Percentiles rank a stretch among this genome's conserved stretches.
Conservation (phyloP, 23 tunicate genomes). For the Corella eumyota region DNA sequence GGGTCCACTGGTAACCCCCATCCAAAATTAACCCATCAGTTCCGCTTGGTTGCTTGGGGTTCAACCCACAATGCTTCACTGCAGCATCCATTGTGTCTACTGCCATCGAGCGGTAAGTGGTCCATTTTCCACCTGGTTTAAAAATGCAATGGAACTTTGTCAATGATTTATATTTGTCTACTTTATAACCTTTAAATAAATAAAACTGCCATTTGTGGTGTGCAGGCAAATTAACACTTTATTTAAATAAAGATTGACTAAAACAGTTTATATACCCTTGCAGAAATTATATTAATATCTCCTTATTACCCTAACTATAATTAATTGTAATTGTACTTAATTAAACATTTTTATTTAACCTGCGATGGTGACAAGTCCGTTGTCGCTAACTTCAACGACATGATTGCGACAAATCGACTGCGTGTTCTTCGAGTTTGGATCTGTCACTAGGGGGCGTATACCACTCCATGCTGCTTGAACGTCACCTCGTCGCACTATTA, state of each 20-base stretch:
- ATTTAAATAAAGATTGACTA: too few species aligned
- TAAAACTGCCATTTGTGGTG: too few species aligned
- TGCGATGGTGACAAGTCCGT: slow-evolving; percentile 80
- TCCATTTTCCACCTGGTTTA: slow-evolving; percentile 97
- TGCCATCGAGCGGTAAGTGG: slow-evolving; percentile 95
- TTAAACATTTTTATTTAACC: too few species aligned
- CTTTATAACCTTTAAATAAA: too few species aligned
- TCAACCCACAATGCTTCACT: slow-evolving; percentile 49
- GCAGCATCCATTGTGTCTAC: slow-evolving; percentile 74
- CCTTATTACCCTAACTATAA: too few species aligned
- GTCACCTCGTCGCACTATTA: slow-evolving; percentile 85
- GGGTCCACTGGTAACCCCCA: slow-evolving; percentile 90
- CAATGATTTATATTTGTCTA: too few species aligned
- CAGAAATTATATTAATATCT: too few species aligned
- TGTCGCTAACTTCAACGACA: slow-evolving; percentile 82
- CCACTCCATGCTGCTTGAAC: slow-evolving; percentile 96
- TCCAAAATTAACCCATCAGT: slow-evolving; percentile 81
- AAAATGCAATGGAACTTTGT: neutral
- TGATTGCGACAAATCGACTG: slow-evolving; percentile 90
- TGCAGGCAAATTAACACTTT: too few species aligned
- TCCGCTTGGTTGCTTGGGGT: slow-evolving; percentile 28
- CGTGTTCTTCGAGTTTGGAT: slow-evolving; percentile 79
- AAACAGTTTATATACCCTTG: too few species aligned
- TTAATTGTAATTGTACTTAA: too few species aligned
- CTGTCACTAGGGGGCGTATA: slow-evolving; percentile 75